Percentiles rank a stretch among this genome's conserved stretches.
Conservation (phyloP, 1,140 invertebrate genomes). For the Pygmarrhopalites habei region DNA sequence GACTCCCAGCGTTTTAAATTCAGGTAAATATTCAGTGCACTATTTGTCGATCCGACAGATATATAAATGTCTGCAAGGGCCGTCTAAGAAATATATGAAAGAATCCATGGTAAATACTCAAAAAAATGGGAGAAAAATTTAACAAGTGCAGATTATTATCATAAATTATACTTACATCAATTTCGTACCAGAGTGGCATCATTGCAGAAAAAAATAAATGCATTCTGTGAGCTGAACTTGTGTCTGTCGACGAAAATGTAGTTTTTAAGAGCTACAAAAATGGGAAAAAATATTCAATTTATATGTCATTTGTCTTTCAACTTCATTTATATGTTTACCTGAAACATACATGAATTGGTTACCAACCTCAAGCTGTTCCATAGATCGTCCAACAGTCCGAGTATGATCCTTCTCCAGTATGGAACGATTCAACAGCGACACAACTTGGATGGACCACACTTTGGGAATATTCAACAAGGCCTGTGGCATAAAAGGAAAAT, state of each 20-base stretch:
- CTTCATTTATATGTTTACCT: too few species aligned
- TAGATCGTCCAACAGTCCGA: slow-evolving; percentile 73
- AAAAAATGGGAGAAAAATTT: background rate
- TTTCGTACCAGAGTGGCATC: background rate
- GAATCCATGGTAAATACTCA: background rate
- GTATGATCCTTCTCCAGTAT: slow-evolving; percentile 64
- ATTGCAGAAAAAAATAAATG: background rate
- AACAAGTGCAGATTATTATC: background rate
- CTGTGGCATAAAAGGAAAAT: slow-evolving; percentile 41
- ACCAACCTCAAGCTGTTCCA: slow-evolving; percentile 58
- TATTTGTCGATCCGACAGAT: slow-evolving; percentile 71
- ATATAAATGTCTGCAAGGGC: slow-evolving; percentile 12
- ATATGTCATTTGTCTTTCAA: too few species aligned
- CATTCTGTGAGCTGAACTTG: slow-evolving; percentile 41
- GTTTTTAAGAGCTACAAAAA: slow-evolving; percentile 48
- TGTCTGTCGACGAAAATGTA: background rate
- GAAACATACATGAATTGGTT: background rate
- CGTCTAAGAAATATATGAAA: slow-evolving; percentile 10
- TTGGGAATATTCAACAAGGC: slow-evolving; percentile 40
- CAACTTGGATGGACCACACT: slow-evolving; percentile 58
- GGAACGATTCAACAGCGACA: slow-evolving; percentile 63
- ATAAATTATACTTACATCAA: slow-evolving; percentile 3
- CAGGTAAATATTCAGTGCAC: slow-evolving; percentile 76
- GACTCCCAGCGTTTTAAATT: slow-evolving; percentile 83
- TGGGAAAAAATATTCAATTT: background rate